phyloP scores from a whole-genome alignment of 2,888 invertebrate genomes.

The Lasioglossum figueresi region DNA sequence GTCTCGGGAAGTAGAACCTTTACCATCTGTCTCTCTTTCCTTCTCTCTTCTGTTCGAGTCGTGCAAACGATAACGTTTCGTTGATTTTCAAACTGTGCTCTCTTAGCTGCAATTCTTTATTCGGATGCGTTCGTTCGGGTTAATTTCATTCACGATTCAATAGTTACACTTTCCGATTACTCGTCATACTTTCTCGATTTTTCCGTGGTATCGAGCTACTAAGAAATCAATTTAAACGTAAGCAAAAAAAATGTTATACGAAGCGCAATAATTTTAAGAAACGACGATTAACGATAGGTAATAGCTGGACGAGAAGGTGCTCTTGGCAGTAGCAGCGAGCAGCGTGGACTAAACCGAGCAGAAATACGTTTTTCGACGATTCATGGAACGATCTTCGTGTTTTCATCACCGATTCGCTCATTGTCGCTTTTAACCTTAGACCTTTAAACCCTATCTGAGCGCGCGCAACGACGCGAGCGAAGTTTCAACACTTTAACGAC shows the following conservation, averaged over 20 bases:
- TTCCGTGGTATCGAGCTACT: background rate
- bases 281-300: background rate
- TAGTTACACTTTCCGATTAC: background rate
- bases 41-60: background rate
- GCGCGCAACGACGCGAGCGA: conserved; percentile 32
- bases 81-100: conserved; percentile 12
- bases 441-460: conserved; percentile 38
- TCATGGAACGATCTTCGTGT: conserved; percentile 14
- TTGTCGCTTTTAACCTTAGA: conserved; percentile 49
- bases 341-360: background rate
- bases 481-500: conserved; percentile 37
- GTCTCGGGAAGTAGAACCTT: conserved; percentile 39
- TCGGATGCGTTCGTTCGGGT: background rate
- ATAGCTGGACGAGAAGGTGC: background rate
- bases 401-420: conserved; percentile 41
- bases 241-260: background rate
- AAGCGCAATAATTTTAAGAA: background rate
- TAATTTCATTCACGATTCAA: background rate
- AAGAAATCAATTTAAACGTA: background rate
- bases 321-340: background rate
- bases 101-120: background rate
- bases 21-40: background rate
- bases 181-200: background rate
- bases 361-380: conserved; percentile 26
- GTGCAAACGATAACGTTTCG: conserved; percentile 13